These are phyloP conservation scores for Cranoglanis bouderius DNA, from an alignment of 2,113 vertebrate genomes.

Conservation along the genomic window DNA sequence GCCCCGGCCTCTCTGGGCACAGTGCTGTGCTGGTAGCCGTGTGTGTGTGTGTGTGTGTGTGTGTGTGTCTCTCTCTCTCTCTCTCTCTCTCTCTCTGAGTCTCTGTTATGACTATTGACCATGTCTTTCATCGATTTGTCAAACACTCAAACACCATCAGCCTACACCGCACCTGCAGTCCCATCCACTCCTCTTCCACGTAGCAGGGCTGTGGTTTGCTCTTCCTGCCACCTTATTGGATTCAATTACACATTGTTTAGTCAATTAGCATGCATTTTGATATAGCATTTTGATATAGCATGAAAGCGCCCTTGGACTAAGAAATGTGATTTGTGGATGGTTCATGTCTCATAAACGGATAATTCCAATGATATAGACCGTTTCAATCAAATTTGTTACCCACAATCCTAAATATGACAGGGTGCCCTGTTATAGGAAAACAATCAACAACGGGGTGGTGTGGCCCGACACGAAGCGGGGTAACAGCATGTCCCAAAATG, in stretches of 20 bases:
- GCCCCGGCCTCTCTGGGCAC: neutral
- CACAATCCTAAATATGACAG: neutral
- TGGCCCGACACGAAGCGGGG: neutral
- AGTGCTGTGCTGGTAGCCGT: neutral
- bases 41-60: neutral
- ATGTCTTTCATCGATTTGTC: conserved; percentile 73
- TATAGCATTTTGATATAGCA: neutral
- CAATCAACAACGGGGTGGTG: neutral
- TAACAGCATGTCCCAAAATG: neutral
- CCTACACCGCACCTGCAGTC: neutral
- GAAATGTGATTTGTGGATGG: neutral
- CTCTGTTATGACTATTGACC: conserved; percentile 69
- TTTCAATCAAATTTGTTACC: neutral
- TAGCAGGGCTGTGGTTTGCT: neutral
- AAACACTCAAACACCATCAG: conserved; percentile 34
- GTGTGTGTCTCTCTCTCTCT: neutral
- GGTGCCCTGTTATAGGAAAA: neutral
- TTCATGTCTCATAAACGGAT: neutral
- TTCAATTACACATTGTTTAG: neutral
- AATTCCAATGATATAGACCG: neutral
- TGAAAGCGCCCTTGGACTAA: neutral
- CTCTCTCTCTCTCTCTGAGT: neutral
- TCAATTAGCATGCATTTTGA: neutral
- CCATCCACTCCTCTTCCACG: neutral
- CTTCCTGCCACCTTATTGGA: neutral